A percentile compares a stretch with the other conserved stretches of the same genome.
Conservation (phyloP, 2,888 invertebrate species). For the Reticulitermes lucifugus region DNA sequence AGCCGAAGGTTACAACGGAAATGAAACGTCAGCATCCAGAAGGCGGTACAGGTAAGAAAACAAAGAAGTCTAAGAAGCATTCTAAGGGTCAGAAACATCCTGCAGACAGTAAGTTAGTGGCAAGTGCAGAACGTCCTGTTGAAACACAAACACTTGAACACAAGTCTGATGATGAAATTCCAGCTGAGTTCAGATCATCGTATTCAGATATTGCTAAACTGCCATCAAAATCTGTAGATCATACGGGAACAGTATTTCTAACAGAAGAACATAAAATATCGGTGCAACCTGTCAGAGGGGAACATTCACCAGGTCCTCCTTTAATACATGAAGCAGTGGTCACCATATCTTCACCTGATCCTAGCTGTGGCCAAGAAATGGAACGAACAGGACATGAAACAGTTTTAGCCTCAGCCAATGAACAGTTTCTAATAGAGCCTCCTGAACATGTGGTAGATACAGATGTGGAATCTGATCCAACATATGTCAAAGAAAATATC, state of each 20-base stretch:
- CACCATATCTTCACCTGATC: background rate
- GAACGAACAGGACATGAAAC: background rate
- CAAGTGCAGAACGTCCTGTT: background rate
- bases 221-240: background rate
- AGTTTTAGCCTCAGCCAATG: background rate
- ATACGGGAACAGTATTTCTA: background rate
- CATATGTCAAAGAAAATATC: background rate
- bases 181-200: background rate
- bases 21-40: background rate
- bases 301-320: constrained; percentile 56
- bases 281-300: constrained; percentile 41
- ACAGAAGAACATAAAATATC: constrained; percentile 15
- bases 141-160: background rate
- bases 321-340: background rate
- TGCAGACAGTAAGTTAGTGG: background rate
- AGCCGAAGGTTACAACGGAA: background rate
- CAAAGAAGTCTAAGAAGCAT: constrained; percentile 32
- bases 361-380: background rate
- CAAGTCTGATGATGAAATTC: background rate
- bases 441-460: background rate
- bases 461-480: background rate
- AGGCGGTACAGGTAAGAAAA: background rate
- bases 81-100: background rate
- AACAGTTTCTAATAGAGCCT: background rate
- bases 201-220: too few species aligned